Evolutionary conservation across 2,797 vertebrate species (phyloP).

Genomic region (Pseudomugil gertrudae): DNA sequence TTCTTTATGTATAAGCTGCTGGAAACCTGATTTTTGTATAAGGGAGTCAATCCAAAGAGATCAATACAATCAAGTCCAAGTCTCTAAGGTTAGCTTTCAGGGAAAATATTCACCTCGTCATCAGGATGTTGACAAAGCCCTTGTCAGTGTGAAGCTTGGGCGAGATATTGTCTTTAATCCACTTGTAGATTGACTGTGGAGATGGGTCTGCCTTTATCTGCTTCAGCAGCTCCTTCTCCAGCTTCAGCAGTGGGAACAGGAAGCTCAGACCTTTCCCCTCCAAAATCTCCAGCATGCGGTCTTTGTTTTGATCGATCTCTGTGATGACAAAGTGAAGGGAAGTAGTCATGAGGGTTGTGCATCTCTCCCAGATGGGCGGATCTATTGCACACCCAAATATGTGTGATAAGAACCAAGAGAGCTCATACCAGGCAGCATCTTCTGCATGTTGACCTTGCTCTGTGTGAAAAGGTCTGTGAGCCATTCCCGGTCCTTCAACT

Average conservation of each 20-base stretch:
- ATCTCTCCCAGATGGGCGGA: too few species aligned
- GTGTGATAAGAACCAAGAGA: neutral
- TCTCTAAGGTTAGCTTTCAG: too few species aligned
- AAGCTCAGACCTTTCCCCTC: conserved; percentile 98
- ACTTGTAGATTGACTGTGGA: conserved; percentile 98
- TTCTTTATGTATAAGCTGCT: too few species aligned
- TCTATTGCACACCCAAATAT: neutral
- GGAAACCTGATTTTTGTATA: too few species aligned
- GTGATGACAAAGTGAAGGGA: neutral
- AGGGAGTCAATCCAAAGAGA: too few species aligned
- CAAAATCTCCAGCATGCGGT: conserved; percentile 98
- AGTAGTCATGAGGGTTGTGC: neutral
- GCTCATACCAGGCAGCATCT: conserved; percentile 90
- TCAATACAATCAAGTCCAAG: too few species aligned
- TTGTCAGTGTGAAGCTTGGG: conserved; percentile 97
- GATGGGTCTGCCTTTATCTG: conserved; percentile 97
- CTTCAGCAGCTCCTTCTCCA: conserved; percentile 97
- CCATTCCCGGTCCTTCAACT: conserved; percentile 96
- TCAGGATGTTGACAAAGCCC: conserved; percentile 99
- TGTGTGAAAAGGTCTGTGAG: conserved; percentile 96
- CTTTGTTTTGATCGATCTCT: conserved; percentile 99
- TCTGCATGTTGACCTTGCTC: conserved; percentile 99
- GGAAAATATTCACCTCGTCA: conserved; percentile 88
- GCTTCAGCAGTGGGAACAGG: conserved; percentile 96
- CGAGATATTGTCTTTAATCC: conserved; percentile 99